phyloP scores from a whole-genome alignment of 2,113 vertebrate genomes.

The Cyphotilapia sp. region DNA sequence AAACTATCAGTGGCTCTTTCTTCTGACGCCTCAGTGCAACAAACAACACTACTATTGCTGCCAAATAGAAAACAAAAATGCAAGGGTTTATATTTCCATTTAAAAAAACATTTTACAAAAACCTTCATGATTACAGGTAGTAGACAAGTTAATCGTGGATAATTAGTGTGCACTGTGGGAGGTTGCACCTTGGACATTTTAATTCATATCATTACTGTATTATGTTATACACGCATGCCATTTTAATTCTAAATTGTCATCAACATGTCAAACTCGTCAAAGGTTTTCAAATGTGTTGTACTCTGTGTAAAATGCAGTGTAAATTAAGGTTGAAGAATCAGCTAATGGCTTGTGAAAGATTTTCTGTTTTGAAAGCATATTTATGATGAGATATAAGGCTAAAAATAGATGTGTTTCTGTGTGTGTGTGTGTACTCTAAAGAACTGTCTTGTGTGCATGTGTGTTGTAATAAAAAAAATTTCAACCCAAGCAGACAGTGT shows the following conservation, averaged over 20 bases:
- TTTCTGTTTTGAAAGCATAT: background rate
- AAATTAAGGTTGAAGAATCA: background rate
- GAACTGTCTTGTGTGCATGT: background rate
- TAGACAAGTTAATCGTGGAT: background rate
- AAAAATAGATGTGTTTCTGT: background rate
- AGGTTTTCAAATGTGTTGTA: background rate
- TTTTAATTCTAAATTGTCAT: constrained; percentile 1
- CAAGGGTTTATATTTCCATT: background rate
- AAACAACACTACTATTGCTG: constrained; percentile 85
- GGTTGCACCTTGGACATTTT: constrained; percentile 5
- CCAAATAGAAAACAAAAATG: background rate
- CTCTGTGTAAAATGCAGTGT: background rate
- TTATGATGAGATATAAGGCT: background rate
- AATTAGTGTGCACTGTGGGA: constrained; percentile 1
- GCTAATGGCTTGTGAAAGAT: background rate
- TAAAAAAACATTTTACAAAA: background rate
- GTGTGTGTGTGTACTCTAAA: background rate
- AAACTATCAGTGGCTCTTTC: constrained; percentile 93
- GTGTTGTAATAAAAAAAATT: background rate
- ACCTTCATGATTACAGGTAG: background rate
- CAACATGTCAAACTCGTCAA: background rate
- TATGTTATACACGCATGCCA: background rate
- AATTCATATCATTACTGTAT: constrained; percentile 6
- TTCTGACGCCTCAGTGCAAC: constrained; percentile 93
- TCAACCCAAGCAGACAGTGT: background rate